Evolutionary conservation across 2,888 invertebrate genomes (phyloP).

Genomic region (Hirtodrosophila trivittata): DNA sequence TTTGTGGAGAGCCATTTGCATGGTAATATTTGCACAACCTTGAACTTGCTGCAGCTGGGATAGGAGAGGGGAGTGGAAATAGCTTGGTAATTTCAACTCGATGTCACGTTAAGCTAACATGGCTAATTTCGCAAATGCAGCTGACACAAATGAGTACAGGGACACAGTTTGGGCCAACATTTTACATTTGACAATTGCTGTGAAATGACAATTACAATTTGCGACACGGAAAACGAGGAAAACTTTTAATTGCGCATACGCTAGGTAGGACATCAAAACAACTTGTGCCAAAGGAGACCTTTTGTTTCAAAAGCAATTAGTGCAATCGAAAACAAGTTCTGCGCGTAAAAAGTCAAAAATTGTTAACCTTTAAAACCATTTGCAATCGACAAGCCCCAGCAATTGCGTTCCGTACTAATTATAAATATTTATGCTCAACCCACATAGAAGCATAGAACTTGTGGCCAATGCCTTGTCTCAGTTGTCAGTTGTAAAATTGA

Average conservation of each 20-base stretch:
- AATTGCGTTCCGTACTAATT: slow-evolving; percentile 48
- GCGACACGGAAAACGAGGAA: slow-evolving; percentile 24
- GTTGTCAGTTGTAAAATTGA: slow-evolving; percentile 70
- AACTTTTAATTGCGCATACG: slow-evolving; percentile 73
- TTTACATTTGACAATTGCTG: slow-evolving; percentile 41
- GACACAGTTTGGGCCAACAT: slow-evolving; percentile 33
- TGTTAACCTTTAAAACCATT: slow-evolving; percentile 18
- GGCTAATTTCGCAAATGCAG: slow-evolving; percentile 58
- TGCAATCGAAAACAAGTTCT: slow-evolving; percentile 1
- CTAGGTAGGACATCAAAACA: slow-evolving; percentile 52
- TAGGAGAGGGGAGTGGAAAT: neutral
- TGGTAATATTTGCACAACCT: slow-evolving; percentile 53
- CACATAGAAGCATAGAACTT: slow-evolving; percentile 3
- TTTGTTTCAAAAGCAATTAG: slow-evolving; percentile 43
- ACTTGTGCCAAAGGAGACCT: slow-evolving; percentile 15
- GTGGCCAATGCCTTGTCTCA: slow-evolving; percentile 46
- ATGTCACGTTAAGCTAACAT: slow-evolving; percentile 49
- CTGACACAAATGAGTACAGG: slow-evolving; percentile 53
- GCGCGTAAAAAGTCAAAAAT: slow-evolving; percentile 8
- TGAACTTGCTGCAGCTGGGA: slow-evolving; percentile 59
- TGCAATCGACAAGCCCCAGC: slow-evolving; percentile 55
- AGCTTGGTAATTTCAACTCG: slow-evolving; percentile 18
- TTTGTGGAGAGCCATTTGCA: slow-evolving; percentile 34
- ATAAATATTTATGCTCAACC: slow-evolving; percentile 28
- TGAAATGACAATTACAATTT: slow-evolving; percentile 62